A percentile compares a stretch with the other conserved stretches of the same genome.
These are phyloP conservation scores for Casuarius casuarius DNA, from an alignment of 2,113 vertebrate genomes.

Conservation along the genomic window DNA sequence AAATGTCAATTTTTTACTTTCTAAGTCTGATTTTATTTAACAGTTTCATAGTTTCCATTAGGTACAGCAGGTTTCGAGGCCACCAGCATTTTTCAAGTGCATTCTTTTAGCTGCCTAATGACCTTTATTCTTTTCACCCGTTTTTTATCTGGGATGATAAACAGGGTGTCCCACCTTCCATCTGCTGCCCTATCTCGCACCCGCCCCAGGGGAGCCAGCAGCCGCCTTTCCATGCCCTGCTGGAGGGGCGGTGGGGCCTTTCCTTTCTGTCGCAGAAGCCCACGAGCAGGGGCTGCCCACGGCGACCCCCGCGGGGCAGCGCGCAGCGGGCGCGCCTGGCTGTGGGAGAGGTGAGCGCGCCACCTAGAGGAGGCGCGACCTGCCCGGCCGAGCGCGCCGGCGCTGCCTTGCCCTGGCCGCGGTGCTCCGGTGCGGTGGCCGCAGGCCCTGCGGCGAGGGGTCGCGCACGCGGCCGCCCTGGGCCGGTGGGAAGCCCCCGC, in stretches of 20 bases:
- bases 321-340: too few species aligned
- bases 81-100: fast-evolving
- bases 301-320: fast-evolving
- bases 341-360: neutral
- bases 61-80: neutral
- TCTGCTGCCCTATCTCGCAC: fast-evolving
- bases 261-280: neutral
- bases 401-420: neutral
- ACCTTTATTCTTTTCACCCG: neutral
- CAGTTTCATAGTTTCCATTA: neutral
- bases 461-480: too few species aligned
- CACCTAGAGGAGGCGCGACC: conserved; percentile 24
- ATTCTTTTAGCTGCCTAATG: neutral
- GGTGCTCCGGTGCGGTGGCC: neutral
- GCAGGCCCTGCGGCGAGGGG: too few species aligned
- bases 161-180: too few species aligned
- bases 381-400: fast-evolving
- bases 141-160: neutral
- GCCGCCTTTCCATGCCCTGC: neutral
- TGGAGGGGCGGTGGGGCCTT: fast-evolving
- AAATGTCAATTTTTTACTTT: neutral
- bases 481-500: too few species aligned
- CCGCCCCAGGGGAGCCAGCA: fast-evolving
- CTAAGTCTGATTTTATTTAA: neutral
- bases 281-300: neutral